Conservation (phyloP, 2,888 invertebrate genomes). For the Leucophenga montana region DNA sequence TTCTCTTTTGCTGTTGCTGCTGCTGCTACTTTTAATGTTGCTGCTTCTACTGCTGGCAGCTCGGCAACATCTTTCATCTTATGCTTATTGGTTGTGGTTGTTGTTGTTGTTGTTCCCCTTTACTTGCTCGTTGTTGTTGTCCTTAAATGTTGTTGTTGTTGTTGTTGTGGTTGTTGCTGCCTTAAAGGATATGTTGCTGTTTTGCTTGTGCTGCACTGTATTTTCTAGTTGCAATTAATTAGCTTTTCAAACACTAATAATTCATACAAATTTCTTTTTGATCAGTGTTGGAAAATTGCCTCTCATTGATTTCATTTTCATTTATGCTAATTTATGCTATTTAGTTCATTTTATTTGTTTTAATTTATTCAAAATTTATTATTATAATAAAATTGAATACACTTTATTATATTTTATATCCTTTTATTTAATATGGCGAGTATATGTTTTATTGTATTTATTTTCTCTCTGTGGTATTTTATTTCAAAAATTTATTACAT, state of each 20-base stretch:
- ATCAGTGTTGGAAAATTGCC: conserved; percentile 42
- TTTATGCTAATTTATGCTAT: conserved; percentile 39
- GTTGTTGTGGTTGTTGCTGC: conserved; percentile 36
- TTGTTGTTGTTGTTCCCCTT: conserved; percentile 28
- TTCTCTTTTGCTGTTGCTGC: conserved; percentile 43
- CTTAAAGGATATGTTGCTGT: not conserved
- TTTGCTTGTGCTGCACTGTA: conserved; percentile 5
- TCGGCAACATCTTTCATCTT: conserved; percentile 8
- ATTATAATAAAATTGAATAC: conserved; percentile 26
- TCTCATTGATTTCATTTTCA: conserved; percentile 28
- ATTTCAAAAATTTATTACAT: conserved; percentile 33
- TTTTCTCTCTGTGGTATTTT: conserved; percentile 41
- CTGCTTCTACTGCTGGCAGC: conserved; percentile 3
- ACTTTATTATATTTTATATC: conserved; percentile 32
- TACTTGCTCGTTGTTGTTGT: conserved; percentile 25
- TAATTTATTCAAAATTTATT: no score
- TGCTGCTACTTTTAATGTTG: conserved; percentile 38
- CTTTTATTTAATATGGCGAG: conserved; percentile 65
- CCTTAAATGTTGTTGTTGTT: conserved; percentile 41
- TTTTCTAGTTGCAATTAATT: conserved; percentile 4
- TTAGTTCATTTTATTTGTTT: no score
- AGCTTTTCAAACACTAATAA: not conserved
- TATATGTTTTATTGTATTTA: conserved; percentile 63
- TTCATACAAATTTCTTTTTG: not conserved
- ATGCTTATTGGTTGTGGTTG: conserved; percentile 43